phyloP scores from a whole-genome alignment of 2,888 invertebrate species.

The Creontiades dilutus region DNA sequence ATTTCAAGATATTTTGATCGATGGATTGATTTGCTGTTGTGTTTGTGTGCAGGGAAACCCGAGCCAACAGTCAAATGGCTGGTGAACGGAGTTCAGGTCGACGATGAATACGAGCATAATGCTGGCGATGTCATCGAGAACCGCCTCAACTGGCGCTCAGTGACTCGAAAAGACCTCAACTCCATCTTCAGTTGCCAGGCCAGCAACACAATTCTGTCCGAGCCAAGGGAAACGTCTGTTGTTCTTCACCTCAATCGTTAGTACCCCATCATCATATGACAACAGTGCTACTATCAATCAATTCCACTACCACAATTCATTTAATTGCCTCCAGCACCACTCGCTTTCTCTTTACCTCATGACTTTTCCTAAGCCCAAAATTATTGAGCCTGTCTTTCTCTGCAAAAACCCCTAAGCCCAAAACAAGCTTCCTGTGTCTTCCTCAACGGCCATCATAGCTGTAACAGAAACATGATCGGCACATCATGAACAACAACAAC shows the following conservation, averaged over 20 bases:
- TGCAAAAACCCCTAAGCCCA: too few species aligned
- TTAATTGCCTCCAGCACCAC: too few species aligned
- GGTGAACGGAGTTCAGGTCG: slow-evolving; percentile 88
- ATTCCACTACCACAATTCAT: too few species aligned
- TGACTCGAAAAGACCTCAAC: slow-evolving; percentile 89
- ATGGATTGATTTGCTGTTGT: background rate
- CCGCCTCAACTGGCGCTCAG: slow-evolving; percentile 82
- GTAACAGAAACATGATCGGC: too few species aligned
- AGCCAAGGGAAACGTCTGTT: slow-evolving; percentile 87
- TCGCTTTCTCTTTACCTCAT: too few species aligned
- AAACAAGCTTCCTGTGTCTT: too few species aligned
- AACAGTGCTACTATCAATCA: too few species aligned
- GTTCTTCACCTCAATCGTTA: slow-evolving; percentile 89
- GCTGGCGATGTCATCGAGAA: slow-evolving; percentile 93
- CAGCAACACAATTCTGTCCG: slow-evolving; percentile 89
- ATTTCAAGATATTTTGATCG: too few species aligned
- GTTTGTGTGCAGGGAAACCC: slow-evolving; percentile 83
- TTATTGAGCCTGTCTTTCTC: too few species aligned
- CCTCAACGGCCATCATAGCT: too few species aligned
- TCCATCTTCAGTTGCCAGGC: slow-evolving; percentile 93
- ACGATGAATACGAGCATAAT: slow-evolving; percentile 90
- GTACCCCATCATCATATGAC: slow-evolving; percentile 78
- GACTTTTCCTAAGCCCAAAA: too few species aligned
- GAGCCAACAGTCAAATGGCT: slow-evolving; percentile 91
- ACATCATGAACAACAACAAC: too few species aligned